These are phyloP conservation scores for Diorhabda elongata DNA, from an alignment of 1,140 invertebrate genomes.

Conservation along the genomic window DNA sequence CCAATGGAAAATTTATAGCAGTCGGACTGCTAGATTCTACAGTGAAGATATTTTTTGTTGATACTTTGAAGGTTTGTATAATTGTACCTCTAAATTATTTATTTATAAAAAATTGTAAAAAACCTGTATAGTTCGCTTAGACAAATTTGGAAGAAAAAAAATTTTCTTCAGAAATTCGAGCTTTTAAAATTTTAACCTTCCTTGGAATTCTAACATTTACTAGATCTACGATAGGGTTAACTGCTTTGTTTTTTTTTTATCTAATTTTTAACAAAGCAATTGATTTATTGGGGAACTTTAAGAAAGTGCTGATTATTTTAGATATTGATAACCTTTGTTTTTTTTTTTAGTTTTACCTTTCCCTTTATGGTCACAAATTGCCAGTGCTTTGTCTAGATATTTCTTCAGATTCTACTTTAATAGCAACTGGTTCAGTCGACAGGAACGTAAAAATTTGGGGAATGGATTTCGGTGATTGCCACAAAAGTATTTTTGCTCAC, in stretches of 20 bases:
- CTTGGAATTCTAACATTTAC: too few relatives aligned
- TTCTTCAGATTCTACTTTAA: slow-evolving; percentile 81
- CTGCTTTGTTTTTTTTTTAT: not conserved
- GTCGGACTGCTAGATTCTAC: slow-evolving; percentile 89
- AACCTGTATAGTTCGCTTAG: too few relatives aligned
- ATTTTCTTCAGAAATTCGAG: too few relatives aligned
- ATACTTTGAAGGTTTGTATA: slow-evolving; percentile 78
- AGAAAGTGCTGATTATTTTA: too few relatives aligned
- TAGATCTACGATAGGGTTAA: not conserved
- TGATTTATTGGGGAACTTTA: not conserved
- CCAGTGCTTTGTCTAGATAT: slow-evolving; percentile 94
- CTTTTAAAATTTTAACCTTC: too few relatives aligned
- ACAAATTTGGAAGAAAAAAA: too few relatives aligned
- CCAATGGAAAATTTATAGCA: slow-evolving; percentile 84
- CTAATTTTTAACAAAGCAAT: not conserved
- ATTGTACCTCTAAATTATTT: not conserved
- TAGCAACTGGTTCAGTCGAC: slow-evolving; percentile 93
- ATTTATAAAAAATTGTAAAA: not conserved
- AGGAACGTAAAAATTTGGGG: slow-evolving; percentile 98
- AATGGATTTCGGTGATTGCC: slow-evolving; percentile 96
- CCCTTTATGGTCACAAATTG: slow-evolving; percentile 94
- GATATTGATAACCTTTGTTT: slow-evolving; percentile 16
- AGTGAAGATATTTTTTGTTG: slow-evolving; percentile 92
- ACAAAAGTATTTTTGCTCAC: slow-evolving; percentile 84
- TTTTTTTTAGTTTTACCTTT: slow-evolving; percentile 82